These are phyloP conservation scores for Poicephalus gulielmi DNA, from an alignment of 2,113 vertebrate genomes.

Conservation along the genomic window DNA sequence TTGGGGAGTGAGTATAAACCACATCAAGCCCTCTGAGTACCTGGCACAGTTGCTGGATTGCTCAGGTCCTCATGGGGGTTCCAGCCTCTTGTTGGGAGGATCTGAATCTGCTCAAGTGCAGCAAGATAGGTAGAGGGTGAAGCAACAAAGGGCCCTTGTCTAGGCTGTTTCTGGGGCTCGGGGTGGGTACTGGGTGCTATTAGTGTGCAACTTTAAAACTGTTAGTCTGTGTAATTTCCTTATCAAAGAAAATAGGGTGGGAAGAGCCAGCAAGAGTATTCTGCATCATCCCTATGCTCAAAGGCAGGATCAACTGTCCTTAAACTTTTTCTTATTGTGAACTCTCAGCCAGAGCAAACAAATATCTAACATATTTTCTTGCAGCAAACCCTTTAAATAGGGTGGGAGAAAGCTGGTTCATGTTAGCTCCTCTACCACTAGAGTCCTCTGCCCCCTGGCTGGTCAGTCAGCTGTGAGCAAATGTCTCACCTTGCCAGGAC, in stretches of 20 bases:
- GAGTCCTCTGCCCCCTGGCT: background rate
- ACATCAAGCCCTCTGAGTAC: background rate
- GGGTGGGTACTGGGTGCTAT: accelerated
- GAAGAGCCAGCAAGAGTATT: background rate
- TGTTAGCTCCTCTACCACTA: background rate
- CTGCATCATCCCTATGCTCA: background rate
- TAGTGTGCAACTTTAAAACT: background rate
- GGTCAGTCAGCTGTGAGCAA: background rate
- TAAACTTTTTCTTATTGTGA: background rate
- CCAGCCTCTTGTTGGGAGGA: background rate
- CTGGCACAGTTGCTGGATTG: accelerated
- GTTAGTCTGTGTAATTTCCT: background rate
- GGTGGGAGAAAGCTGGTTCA: background rate
- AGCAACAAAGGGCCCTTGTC: background rate
- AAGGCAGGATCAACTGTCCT: background rate
- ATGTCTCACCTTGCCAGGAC: background rate
- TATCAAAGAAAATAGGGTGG: background rate
- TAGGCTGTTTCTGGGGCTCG: background rate
- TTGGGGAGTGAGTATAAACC: background rate
- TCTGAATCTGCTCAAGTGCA: background rate
- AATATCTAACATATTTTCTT: background rate
- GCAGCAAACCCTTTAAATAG: background rate
- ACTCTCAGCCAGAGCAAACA: background rate
- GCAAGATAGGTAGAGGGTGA: background rate
- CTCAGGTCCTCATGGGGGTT: background rate